Evolutionary conservation across 2,113 vertebrate genomes (phyloP).

Genomic region (Tauraco erythrolophus): DNA sequence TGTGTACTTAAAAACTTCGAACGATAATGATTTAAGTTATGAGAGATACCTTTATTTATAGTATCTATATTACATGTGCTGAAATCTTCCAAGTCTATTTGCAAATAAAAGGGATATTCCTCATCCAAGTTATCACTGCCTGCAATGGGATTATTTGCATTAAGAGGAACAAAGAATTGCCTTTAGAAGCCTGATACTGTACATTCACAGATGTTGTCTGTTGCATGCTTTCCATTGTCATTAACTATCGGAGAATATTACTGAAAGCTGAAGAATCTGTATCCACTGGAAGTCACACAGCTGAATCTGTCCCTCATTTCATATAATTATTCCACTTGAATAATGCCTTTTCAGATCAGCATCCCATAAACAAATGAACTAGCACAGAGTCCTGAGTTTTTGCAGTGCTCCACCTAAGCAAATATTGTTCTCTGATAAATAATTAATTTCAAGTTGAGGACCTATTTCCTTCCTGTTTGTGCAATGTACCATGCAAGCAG

Average conservation of each 20-base stretch:
- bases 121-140: background rate
- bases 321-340: background rate
- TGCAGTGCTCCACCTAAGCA: background rate
- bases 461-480: background rate
- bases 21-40: background rate
- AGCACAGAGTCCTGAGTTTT: background rate
- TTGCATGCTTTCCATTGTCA: background rate
- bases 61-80: background rate
- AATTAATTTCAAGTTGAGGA: background rate
- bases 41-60: background rate
- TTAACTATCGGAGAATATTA: background rate
- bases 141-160: background rate
- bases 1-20: background rate
- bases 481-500: background rate
- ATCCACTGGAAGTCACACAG: background rate
- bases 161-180: background rate
- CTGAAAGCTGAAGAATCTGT: background rate
- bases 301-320: background rate
- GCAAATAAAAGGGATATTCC: background rate
- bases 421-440: background rate
- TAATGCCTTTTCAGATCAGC: background rate
- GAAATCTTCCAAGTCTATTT: background rate
- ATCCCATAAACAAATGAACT: background rate
- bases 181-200: background rate
- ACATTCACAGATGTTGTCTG: background rate